Base-by-base conservation (phyloP, 2,113 vertebrate genomes). In the Cyprinodon tularosa region DNA sequence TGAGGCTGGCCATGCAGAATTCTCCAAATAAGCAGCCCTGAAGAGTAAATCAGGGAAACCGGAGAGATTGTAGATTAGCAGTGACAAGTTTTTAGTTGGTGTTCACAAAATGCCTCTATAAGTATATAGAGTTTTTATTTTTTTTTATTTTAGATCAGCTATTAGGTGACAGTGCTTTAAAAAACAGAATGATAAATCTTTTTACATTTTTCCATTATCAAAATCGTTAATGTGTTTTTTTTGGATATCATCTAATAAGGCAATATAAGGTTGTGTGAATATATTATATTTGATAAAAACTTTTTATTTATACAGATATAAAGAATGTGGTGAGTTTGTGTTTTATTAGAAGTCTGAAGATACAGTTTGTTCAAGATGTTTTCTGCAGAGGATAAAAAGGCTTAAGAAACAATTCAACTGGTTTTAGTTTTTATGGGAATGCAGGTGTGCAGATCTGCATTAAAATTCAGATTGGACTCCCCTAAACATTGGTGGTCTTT, bases 1-100 rank as follows among this genome's bases (percentile, higher is more conserved):
- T 66, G 37, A 72, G 67, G 42, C 45, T 6, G 40, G 3, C 37
- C 50, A 66, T 36, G n/a, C 44, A 60, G 44, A n/a, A 22, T 66
- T 50, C 29, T 63, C 59, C 48, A 38, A 75, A 64, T 44, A 75
- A 78, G 63, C 69, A 69, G 62, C 61, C 77, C 47, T 77, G 53
- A 80, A 39, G 57, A 59, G 65, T 64, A 62, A 57, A 79, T 80
- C 48, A 71, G 42, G 17, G 57, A 71, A 45, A n/a, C 50, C 1
- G 29, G 45, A 53, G 70, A 36, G 22, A 39, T 29, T 29, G 47
- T 12, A 67, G 40, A 74, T 76, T 59, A 73, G 59, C 36, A 0
- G 61, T 20, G 76, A 79, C 44, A 10, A 37, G 62, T 29, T 13
- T 53, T 71, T 72, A 72, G 77, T 77, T 82, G 50, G 44, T 11